Evolutionary conservation across 2,797 vertebrate species (phyloP).

Genomic region (Bufotes viridis): DNA sequence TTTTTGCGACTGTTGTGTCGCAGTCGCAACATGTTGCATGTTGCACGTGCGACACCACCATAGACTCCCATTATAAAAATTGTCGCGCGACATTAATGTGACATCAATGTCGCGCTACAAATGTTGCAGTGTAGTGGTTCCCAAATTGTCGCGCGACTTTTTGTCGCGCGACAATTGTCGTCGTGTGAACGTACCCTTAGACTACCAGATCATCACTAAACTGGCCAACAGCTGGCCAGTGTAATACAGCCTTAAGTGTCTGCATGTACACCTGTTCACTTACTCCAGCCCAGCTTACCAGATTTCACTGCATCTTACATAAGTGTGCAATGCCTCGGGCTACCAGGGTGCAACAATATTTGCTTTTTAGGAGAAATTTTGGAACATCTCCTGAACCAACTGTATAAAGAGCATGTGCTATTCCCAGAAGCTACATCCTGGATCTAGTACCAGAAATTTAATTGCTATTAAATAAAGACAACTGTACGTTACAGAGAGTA

Average conservation of each 20-base stretch:
- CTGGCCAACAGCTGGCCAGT: too few relatives aligned
- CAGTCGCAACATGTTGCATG: too few relatives aligned
- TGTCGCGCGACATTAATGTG: too few relatives aligned
- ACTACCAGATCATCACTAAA: too few relatives aligned
- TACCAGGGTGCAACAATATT: slow-evolving; percentile 22
- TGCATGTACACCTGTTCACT: not conserved
- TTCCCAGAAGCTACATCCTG: slow-evolving; percentile 29
- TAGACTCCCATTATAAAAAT: too few relatives aligned
- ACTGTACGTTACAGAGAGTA: not conserved
- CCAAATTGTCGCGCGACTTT: too few relatives aligned
- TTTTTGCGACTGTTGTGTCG: too few relatives aligned
- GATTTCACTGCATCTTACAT: not conserved
- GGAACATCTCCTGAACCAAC: slow-evolving; percentile 45
- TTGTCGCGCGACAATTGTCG: too few relatives aligned
- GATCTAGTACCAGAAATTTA: slow-evolving; percentile 9
- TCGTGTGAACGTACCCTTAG: too few relatives aligned
- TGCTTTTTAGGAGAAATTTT: slow-evolving; percentile 45
- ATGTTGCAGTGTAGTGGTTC: too few relatives aligned
- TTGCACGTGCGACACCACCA: too few relatives aligned
- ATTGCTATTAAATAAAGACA: slow-evolving; percentile 22
- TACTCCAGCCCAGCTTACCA: not conserved
- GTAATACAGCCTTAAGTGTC: not conserved
- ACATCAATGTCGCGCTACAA: too few relatives aligned
- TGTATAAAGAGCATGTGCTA: not conserved
- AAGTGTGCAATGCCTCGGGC: slow-evolving; percentile 5